phyloP scores from a whole-genome alignment of 1,140 invertebrate species.

The Nylanderia fulva region DNA sequence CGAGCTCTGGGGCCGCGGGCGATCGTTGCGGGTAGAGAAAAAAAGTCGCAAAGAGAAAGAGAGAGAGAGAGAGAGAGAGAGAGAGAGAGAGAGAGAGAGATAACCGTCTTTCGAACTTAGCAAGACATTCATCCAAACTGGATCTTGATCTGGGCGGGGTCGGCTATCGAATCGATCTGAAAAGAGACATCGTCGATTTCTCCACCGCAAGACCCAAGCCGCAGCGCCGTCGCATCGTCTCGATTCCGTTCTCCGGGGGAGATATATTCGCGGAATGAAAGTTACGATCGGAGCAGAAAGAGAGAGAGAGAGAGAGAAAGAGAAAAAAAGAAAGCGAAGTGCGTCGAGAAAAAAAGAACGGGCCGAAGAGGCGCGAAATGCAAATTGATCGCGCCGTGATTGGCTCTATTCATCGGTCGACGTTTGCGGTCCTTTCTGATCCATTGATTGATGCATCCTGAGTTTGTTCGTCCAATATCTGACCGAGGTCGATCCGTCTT shows the following conservation, averaged over 20 bases:
- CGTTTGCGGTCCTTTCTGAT: slow-evolving; percentile 61
- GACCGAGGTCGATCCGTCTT: slow-evolving; percentile 51
- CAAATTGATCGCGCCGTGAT: slow-evolving; percentile 63
- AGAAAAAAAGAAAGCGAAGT: too few relatives aligned
- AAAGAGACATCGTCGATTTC: slow-evolving; percentile 42
- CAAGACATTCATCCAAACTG: slow-evolving; percentile 60
- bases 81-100: neutral
- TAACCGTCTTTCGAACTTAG: slow-evolving; percentile 35
- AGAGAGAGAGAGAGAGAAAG: neutral
- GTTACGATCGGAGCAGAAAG: neutral
- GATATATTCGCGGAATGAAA: neutral
- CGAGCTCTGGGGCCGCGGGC: slow-evolving; percentile 4
- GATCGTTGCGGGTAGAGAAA: slow-evolving; percentile 1
- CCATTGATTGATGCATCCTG: slow-evolving; percentile 44
- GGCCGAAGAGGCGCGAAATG: slow-evolving; percentile 41
- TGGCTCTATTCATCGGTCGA: slow-evolving; percentile 49
- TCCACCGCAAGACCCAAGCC: neutral
- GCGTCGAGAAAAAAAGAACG: neutral
- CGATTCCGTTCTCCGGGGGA: neutral
- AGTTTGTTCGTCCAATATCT: slow-evolving; percentile 46
- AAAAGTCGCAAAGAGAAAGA: neutral
- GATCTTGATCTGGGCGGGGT: slow-evolving; percentile 42
- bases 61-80: slow-evolving; percentile 9
- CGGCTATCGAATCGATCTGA: slow-evolving; percentile 50
- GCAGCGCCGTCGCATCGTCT: neutral